Conservation (phyloP, 2,797 vertebrate species). For the Lepilemur septentrionalis region DNA sequence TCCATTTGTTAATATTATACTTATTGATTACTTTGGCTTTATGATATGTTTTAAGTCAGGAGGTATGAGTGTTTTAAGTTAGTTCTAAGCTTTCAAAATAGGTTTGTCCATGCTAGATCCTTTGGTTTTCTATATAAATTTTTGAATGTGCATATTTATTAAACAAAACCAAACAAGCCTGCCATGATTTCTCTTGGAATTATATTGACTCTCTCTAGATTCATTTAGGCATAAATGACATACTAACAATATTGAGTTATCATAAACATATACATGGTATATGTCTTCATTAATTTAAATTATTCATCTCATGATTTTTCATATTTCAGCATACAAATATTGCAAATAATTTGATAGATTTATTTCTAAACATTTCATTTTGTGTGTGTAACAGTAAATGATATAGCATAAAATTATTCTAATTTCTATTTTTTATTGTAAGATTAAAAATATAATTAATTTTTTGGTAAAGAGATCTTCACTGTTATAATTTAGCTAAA, state of each 20-base stretch:
- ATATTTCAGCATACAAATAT: neutral
- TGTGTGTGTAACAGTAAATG: neutral
- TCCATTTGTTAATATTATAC: neutral
- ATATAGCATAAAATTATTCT: neutral
- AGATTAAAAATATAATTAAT: neutral
- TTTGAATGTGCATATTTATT: neutral
- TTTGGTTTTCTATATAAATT: neutral
- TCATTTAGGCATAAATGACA: neutral
- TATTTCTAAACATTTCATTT: neutral
- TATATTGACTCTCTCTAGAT: neutral
- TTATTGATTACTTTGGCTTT: neutral
- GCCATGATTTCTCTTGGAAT: neutral
- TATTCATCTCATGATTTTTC: neutral
- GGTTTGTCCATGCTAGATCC: neutral
- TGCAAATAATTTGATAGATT: neutral
- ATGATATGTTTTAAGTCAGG: neutral
- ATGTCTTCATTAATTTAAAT: neutral
- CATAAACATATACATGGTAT: neutral
- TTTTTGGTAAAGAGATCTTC: neutral
- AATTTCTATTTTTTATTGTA: neutral
- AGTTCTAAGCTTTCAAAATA: neutral
- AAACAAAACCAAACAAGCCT: neutral
- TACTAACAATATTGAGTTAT: neutral
- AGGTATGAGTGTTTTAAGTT: neutral
- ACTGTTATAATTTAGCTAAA: neutral